These are phyloP conservation scores for Plagiodera versicolora DNA, from an alignment of 2,888 invertebrate species.

Conservation along the genomic window DNA sequence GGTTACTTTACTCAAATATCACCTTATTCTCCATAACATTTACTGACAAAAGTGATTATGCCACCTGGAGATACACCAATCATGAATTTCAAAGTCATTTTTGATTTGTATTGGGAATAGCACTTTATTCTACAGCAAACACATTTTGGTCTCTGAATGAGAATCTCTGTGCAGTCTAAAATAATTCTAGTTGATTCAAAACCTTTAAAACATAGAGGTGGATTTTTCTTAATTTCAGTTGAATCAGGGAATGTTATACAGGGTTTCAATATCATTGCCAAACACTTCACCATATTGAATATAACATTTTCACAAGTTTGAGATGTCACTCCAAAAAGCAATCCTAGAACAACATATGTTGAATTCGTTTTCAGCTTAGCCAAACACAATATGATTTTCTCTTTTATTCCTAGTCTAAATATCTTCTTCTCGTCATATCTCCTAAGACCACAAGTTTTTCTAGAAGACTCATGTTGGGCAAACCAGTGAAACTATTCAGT, in stretches of 20 bases:
- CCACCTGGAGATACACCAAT: slow-evolving; percentile 10
- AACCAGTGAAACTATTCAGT: too few species aligned
- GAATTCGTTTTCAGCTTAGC: not conserved
- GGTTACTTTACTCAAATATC: too few species aligned
- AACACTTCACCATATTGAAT: not conserved
- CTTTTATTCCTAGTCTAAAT: too few species aligned
- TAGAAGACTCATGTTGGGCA: not conserved
- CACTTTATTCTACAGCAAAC: slow-evolving; percentile 1
- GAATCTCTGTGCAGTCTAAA: slow-evolving; percentile 39
- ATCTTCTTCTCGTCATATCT: slow-evolving; percentile 1
- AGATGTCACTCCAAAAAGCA: slow-evolving; percentile 7
- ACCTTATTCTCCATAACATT: slow-evolving; percentile 7
- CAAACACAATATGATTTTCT: too few species aligned
- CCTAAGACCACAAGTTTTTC: slow-evolving; percentile 2
- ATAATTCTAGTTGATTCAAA: slow-evolving; percentile 34
- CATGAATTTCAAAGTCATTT: not conserved
- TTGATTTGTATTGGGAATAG: slow-evolving; percentile 8
- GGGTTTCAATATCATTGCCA: slow-evolving; percentile 6
- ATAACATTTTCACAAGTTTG: slow-evolving; percentile 6
- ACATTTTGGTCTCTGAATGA: slow-evolving; percentile 3
- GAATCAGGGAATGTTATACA: slow-evolving; percentile 8
- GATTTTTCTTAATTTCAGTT: slow-evolving; percentile 30
- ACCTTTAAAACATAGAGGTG: slow-evolving; percentile 36
- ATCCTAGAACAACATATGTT: not conserved
- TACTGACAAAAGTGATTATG: slow-evolving; percentile 7